Evolutionary conservation across 2,113 vertebrate species (phyloP).

Genomic region (Amphilophus citrinellus): DNA sequence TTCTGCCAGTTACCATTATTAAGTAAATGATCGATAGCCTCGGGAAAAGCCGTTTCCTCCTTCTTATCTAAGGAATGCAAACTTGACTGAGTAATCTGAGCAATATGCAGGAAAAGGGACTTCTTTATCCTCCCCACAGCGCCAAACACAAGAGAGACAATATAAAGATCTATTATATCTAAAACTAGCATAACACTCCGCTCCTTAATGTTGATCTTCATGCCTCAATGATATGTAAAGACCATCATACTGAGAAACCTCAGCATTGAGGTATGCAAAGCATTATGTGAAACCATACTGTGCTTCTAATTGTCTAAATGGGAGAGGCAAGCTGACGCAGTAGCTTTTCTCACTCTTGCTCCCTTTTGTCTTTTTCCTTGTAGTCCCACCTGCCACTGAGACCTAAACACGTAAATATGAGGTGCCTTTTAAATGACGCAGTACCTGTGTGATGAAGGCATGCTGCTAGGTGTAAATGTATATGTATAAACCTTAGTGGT

Average conservation of each 20-base stretch:
- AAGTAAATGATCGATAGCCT: background rate
- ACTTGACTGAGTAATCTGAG: conserved; percentile 8
- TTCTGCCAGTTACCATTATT: background rate
- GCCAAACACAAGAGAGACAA: background rate
- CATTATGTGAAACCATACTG: conserved; percentile 2
- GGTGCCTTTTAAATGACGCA: background rate
- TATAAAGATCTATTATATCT: background rate
- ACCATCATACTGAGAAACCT: background rate
- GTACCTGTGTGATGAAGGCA: background rate
- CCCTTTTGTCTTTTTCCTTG: background rate
- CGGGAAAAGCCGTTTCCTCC: background rate
- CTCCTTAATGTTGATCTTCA: background rate
- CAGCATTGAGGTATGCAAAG: background rate
- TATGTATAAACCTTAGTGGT: conserved; percentile 41
- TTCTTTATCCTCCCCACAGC: background rate
- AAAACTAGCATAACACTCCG: conserved; percentile 8
- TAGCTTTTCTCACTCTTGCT: background rate
- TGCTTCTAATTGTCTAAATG: background rate
- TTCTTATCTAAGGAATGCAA: conserved; percentile 35
- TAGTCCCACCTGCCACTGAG: background rate
- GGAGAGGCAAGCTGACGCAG: background rate
- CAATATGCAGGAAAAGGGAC: background rate
- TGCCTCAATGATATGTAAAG: background rate
- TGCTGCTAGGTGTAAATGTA: conserved; percentile 7
- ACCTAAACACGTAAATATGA: background rate